A percentile compares a stretch with the other conserved stretches of the same genome.
Evolutionary conservation across 2,888 invertebrate species (phyloP).

Genomic region (Carterocephalus palaemon): DNA sequence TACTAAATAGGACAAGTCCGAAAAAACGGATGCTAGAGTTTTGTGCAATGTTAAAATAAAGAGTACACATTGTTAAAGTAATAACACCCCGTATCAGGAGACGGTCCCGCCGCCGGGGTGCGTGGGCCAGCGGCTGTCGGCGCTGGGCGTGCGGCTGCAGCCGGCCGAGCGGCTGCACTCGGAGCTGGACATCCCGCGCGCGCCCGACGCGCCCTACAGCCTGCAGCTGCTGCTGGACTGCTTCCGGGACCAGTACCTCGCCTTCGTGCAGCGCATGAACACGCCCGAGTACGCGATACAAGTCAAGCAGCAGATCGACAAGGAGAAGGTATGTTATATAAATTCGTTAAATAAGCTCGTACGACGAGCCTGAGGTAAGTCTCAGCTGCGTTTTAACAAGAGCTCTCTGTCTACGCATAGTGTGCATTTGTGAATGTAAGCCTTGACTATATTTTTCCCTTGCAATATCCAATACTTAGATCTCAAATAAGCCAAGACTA

Average conservation of each 20-base stretch:
- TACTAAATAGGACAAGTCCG: too few species aligned
- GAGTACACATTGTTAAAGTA: too few species aligned
- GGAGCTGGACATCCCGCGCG: constrained; percentile 89
- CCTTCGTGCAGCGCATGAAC: constrained; percentile 90
- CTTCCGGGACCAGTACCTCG: constrained; percentile 91
- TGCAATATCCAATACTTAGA: too few species aligned
- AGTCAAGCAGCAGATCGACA: constrained; percentile 86
- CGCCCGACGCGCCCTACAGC: constrained; percentile 90
- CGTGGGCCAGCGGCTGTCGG: constrained; percentile 93
- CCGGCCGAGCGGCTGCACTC: constrained; percentile 83
- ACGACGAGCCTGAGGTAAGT: too few species aligned
- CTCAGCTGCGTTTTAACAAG: too few species aligned
- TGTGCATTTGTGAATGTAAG: too few species aligned
- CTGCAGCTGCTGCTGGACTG: constrained; percentile 92
- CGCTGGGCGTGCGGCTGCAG: constrained; percentile 83
- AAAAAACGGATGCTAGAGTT: too few species aligned
- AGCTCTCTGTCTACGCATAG: too few species aligned
- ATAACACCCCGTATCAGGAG: constrained; percentile 45
- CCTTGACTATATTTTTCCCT: too few species aligned
- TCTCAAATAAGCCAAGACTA: too few species aligned
- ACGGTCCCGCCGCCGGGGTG: constrained; percentile 94
- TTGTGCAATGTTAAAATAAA: too few species aligned
- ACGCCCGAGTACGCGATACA: constrained; percentile 85
- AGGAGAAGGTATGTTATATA: constrained; percentile 82
- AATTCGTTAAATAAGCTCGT: too few species aligned